Conservation (phyloP, 1,140 invertebrate genomes). For the Drosophila kanapiae region DNA sequence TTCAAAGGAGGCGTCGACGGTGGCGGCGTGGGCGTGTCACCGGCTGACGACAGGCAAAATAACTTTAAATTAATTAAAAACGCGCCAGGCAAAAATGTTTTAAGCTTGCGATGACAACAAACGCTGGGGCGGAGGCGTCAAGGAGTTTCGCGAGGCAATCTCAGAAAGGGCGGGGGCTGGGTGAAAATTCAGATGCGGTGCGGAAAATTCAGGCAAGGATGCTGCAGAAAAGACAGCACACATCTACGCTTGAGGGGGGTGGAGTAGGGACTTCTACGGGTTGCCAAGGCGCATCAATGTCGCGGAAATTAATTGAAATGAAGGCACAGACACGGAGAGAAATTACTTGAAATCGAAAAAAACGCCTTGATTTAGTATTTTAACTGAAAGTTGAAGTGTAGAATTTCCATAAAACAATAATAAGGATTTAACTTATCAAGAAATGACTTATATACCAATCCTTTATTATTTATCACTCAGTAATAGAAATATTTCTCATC, state of each 20-base stretch:
- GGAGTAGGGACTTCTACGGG: slow-evolving; percentile 40
- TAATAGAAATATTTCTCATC: not conserved
- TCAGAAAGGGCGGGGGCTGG: not conserved
- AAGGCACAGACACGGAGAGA: slow-evolving; percentile 39
- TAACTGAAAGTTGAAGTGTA: too few relatives aligned
- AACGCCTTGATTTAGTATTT: too few relatives aligned
- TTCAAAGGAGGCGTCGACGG: not conserved
- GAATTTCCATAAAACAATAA: not conserved
- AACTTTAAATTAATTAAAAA: slow-evolving; percentile 84
- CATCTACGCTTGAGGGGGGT: slow-evolving; percentile 22
- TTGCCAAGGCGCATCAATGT: slow-evolving; percentile 73
- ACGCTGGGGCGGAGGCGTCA: slow-evolving; percentile 41
- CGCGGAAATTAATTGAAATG: slow-evolving; percentile 83
- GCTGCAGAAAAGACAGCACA: slow-evolving; percentile 29
- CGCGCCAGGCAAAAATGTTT: slow-evolving; percentile 79
- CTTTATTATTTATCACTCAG: too few relatives aligned
- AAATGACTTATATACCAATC: too few relatives aligned
- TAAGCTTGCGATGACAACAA: slow-evolving; percentile 70
- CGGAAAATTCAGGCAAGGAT: slow-evolving; percentile 11
- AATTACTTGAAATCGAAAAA: too few relatives aligned
- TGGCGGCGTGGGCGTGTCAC: slow-evolving; percentile 19
- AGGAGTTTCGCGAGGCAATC: not conserved
- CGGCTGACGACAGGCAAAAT: slow-evolving; percentile 68
- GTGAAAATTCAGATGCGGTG: not conserved
- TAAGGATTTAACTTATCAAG: not conserved